Conservation (phyloP, 1,140 invertebrate species). For the Papilio xuthus region DNA sequence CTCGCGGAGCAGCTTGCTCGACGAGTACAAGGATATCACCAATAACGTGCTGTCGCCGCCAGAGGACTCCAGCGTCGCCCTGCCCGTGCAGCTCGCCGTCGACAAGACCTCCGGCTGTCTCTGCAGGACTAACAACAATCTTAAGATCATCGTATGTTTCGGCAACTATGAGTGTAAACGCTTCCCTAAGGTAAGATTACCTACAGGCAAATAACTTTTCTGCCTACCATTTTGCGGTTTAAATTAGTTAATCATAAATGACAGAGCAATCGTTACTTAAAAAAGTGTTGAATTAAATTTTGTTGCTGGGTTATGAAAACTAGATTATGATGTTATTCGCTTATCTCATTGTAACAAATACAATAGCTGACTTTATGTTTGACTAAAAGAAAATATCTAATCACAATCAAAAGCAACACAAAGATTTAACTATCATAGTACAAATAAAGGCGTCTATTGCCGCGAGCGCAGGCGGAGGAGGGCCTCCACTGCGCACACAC, state of each 20-base stretch:
- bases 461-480: not conserved
- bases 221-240: no score
- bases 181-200: slow-evolving; percentile 64
- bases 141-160: slow-evolving; percentile 66
- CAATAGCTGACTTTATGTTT: not conserved
- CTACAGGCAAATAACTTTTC: not conserved
- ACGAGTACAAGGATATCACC: slow-evolving; percentile 63
- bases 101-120: slow-evolving; percentile 66
- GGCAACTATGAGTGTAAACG: slow-evolving; percentile 70
- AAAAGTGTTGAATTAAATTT: not conserved
- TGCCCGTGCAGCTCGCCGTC: slow-evolving; percentile 59
- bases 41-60: slow-evolving; percentile 59
- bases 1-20: slow-evolving; percentile 54
- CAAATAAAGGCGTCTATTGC: slow-evolving; percentile 18
- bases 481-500: slow-evolving; percentile 11
- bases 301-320: not conserved
- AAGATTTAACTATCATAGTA: slow-evolving; percentile 9
- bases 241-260: no score
- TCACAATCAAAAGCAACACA: slow-evolving; percentile 35
- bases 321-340: slow-evolving; percentile 25
- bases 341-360: not conserved
- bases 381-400: slow-evolving; percentile 17
- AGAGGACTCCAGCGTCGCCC: slow-evolving; percentile 50
- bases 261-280: no score
- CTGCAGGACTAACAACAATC: slow-evolving; percentile 59